Conservation (phyloP, 2,888 invertebrate species). For the Pollenia labialis region DNA sequence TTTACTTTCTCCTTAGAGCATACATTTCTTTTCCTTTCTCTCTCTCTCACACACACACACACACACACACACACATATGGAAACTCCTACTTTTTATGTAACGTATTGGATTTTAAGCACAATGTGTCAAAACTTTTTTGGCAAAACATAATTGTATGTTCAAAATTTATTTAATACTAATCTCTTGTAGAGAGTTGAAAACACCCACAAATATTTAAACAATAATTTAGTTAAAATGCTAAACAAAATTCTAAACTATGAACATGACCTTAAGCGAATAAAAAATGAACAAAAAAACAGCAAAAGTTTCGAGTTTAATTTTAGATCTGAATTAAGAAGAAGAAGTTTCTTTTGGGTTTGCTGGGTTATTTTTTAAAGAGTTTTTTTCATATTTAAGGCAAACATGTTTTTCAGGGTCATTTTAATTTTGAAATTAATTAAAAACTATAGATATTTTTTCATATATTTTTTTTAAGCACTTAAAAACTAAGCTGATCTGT, state of each 20-base stretch:
- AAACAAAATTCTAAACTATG: slow-evolving; percentile 1
- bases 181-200: slow-evolving; percentile 58
- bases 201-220: slow-evolving; percentile 47
- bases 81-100: slow-evolving; percentile 47
- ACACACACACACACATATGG: neutral
- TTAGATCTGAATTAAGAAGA: no score
- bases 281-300: neutral
- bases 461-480: slow-evolving; percentile 33
- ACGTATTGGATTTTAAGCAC: neutral
- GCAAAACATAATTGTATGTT: slow-evolving; percentile 62
- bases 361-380: slow-evolving; percentile 29
- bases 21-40: neutral
- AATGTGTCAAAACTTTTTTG: slow-evolving; percentile 70
- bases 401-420: slow-evolving; percentile 69
- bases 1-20: slow-evolving; percentile 16
- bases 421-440: slow-evolving; percentile 43
- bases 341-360: neutral
- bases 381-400: slow-evolving; percentile 28
- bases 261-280: slow-evolving; percentile 6
- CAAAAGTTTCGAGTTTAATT: neutral
- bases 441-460: slow-evolving; percentile 49
- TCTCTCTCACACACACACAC: neutral
- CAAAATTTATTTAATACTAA: slow-evolving; percentile 70
- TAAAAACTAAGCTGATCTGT: slow-evolving; percentile 58
- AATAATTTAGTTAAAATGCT: slow-evolving; percentile 20